These are phyloP conservation scores for Pachypanchax playfairii DNA, from an alignment of 2,113 vertebrate genomes.

Conservation along the genomic window DNA sequence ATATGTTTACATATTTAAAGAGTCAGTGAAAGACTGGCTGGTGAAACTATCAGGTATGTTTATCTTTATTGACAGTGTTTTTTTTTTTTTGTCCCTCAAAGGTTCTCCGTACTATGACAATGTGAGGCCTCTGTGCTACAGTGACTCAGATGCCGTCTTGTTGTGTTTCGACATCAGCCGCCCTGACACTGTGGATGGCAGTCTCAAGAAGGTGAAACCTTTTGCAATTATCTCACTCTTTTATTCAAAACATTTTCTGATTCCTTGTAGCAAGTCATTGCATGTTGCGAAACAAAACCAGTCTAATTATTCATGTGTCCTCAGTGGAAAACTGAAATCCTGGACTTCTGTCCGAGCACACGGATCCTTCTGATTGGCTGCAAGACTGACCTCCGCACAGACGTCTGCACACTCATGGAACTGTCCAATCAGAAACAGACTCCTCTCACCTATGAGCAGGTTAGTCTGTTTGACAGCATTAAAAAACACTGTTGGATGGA, in stretches of 20 bases:
- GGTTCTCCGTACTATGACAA: conserved; percentile 98
- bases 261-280: no score
- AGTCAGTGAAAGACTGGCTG: background rate
- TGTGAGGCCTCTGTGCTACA: conserved; percentile 95
- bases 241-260: background rate
- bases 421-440: conserved; percentile 94
- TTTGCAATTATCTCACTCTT: background rate
- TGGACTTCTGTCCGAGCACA: conserved; percentile 93
- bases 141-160: conserved; percentile 92
- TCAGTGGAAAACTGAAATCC: conserved; percentile 94
- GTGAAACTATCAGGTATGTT: background rate
- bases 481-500: background rate
- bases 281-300: background rate
- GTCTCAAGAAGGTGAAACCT: conserved; percentile 88
- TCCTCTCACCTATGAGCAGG: conserved; percentile 93
- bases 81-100: conserved; percentile 52
- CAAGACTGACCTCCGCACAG: conserved; percentile 92
- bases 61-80: background rate
- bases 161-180: conserved; percentile 96
- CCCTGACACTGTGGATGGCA: conserved; percentile 90
- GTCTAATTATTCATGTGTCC: conserved; percentile 13
- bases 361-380: conserved; percentile 94
- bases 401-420: conserved; percentile 94
- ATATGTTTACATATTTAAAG: no score
- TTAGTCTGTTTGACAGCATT: conserved; percentile 39